phyloP scores from a whole-genome alignment of 2,888 invertebrate species.

The Piscicola geometra region DNA sequence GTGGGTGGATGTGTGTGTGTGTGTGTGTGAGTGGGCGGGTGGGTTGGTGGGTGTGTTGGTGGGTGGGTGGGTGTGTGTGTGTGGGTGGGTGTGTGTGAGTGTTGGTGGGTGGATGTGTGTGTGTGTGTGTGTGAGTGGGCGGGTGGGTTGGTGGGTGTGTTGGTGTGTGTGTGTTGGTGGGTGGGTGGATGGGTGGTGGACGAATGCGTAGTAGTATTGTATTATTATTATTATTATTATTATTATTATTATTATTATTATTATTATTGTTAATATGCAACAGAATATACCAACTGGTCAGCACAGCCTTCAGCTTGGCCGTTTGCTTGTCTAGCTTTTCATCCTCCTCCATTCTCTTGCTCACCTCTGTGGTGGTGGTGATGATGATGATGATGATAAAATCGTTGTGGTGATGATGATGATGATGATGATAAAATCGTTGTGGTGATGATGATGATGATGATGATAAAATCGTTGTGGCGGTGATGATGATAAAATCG shows the following conservation, averaged over 20 bases:
- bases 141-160: too few species aligned
- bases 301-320: conserved; percentile 33
- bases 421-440: too few species aligned
- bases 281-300: conserved; percentile 33
- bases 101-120: background rate
- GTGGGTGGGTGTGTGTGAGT: background rate
- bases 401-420: background rate
- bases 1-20: background rate
- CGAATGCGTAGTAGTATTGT: background rate
- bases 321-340: conserved; percentile 23
- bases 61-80: background rate
- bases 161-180: background rate
- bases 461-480: too few species aligned
- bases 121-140: background rate
- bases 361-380: conserved; percentile 47
- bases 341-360: conserved; percentile 49
- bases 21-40: background rate
- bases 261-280: background rate
- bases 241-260: background rate
- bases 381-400: background rate
- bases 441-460: too few species aligned
- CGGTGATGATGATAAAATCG: too few species aligned
- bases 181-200: background rate
- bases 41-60: background rate
- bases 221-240: background rate